phyloP scores from a whole-genome alignment of 2,797 vertebrate genomes.

The Morus bassanus region DNA sequence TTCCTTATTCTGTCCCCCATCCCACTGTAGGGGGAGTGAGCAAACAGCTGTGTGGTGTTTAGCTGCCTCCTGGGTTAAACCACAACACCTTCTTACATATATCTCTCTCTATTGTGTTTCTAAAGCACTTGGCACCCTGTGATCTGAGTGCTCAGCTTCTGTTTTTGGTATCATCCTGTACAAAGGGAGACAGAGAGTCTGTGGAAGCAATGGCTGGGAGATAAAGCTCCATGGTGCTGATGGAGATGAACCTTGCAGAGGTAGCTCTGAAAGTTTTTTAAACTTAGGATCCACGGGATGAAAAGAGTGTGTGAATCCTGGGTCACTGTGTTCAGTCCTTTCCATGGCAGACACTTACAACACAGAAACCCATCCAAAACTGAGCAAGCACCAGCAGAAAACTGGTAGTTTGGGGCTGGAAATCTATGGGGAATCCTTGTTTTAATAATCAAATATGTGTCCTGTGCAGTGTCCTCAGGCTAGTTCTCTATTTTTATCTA shows the following conservation, averaged over 20 bases:
- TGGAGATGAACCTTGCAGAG: not conserved
- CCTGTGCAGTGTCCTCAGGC: not conserved
- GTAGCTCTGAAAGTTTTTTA: not conserved
- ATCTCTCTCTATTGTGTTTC: not conserved
- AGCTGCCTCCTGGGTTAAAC: too few species aligned
- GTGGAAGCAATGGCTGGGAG: not conserved
- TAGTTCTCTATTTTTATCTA: not conserved
- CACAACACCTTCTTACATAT: not conserved
- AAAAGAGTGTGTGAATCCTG: not conserved
- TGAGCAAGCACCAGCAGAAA: not conserved
- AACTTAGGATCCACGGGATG: not conserved
- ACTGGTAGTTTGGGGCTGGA: not conserved
- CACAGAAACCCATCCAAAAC: not conserved
- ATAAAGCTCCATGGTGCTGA: not conserved
- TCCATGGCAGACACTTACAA: not conserved
- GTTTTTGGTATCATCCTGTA: not conserved
- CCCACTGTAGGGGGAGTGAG: too few species aligned
- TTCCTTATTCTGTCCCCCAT: too few species aligned
- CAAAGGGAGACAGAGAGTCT: not conserved
- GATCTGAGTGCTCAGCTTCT: not conserved
- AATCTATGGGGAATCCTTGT: not conserved
- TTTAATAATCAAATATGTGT: not conserved
- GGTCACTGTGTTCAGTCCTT: not conserved
- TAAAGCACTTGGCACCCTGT: not conserved
- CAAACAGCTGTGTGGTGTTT: too few species aligned